phyloP scores from a whole-genome alignment of 2,888 invertebrate genomes.

The Apodemia mormo region DNA sequence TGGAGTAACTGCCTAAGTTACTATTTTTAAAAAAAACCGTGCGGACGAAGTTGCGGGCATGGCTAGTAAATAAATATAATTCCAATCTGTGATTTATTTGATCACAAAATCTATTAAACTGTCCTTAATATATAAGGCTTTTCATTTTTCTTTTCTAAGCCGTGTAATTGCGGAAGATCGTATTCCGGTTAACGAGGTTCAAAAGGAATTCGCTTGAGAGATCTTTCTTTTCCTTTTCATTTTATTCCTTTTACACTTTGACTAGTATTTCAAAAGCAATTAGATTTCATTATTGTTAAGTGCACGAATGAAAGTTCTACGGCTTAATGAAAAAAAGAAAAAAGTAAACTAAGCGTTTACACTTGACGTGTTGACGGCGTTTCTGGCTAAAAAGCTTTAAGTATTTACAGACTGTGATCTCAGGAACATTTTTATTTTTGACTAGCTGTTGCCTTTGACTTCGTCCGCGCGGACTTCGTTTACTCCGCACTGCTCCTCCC shows the following conservation, averaged over 20 bases:
- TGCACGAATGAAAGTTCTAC: neutral
- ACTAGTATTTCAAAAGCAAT: slow-evolving; percentile 2
- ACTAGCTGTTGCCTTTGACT: too few relatives aligned
- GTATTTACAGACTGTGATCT: too few relatives aligned
- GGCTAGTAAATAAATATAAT: too few relatives aligned
- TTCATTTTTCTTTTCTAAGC: slow-evolving; percentile 2
- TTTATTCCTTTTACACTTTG: neutral
- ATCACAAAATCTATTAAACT: neutral
- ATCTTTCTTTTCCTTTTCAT: slow-evolving; percentile 5
- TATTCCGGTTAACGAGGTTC: slow-evolving; percentile 2
- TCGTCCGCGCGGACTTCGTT: too few relatives aligned
- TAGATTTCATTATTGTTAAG: neutral
- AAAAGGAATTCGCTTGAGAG: slow-evolving; percentile 1
- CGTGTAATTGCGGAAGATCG: slow-evolving; percentile 14
- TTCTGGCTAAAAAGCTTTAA: too few relatives aligned
- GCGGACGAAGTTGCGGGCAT: too few relatives aligned
- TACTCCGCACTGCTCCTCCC: too few relatives aligned
- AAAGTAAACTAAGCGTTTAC: too few relatives aligned
- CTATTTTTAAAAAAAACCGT: too few relatives aligned
- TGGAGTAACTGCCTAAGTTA: too few relatives aligned
- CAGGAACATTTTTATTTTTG: too few relatives aligned
- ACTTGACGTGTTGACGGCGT: too few relatives aligned
- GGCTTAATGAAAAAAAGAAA: neutral
- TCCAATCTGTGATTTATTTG: neutral
- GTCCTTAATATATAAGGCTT: neutral